Base-by-base conservation (phyloP, 2,888 invertebrate genomes). In the Sympetrum striolatum region DNA sequence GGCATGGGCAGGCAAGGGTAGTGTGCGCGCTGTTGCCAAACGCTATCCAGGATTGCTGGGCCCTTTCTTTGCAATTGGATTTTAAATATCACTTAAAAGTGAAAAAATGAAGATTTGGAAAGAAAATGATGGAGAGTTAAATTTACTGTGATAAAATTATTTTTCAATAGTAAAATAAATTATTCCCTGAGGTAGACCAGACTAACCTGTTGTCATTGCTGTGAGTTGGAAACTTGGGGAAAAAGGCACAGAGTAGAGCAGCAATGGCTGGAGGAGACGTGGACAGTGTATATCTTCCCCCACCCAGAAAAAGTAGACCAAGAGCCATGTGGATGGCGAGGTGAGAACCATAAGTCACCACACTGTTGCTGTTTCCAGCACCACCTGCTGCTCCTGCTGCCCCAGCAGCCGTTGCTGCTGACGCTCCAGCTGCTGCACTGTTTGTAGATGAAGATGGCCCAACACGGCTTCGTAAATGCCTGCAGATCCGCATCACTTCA, bases 191-290 rank as follows among this genome's bases (percentile, higher is more conserved):
- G 2, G 5, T 18, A 53, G 18, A 53, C 18, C 18, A 73, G 31
- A 73, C 25, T 73, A 0, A 98, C 97, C 98, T 96, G 93, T 99
- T 99, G 93, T 99, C 99, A 93, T 98, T 98, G 92, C 98, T 98
- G 93, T 98, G 98, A 0, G 97, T 98, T 31, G 99, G 99, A 94
- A 98, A 99, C 93, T 99, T 98, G 0, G 99, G 99, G 94, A 98
- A 99, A 93, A 99, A 97, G 0, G 99, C 97, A 92, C 98, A 98
- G 80, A 99, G 95, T 91, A 99, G 94, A 0, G 98, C 98, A 0
- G 98, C 99, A 14, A 99, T 96, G 0, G 98, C 96, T 60, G 96
- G 96, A 2, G 98, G 97, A 2, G 97, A 96, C 90, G 98, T 97
- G 22, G 97, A 96, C 48, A 98, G 95, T 0, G 98, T 97, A 92